Evolutionary conservation across 1,140 invertebrate genomes (phyloP).

Genomic region (Bicyclus anynana): DNA sequence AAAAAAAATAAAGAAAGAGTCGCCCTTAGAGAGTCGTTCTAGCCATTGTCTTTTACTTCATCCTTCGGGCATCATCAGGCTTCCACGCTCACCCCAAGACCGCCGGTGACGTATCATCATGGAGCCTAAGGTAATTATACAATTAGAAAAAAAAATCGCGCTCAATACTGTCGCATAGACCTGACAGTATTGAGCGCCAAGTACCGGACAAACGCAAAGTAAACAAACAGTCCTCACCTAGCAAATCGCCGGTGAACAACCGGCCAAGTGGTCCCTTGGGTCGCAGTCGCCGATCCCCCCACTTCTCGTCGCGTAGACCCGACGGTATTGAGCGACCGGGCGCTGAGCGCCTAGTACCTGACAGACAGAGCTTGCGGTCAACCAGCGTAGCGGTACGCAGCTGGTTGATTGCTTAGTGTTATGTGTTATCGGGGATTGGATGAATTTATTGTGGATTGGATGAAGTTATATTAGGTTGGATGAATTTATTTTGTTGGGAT

Average conservation of each 20-base stretch:
- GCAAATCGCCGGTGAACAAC: constrained; percentile 51
- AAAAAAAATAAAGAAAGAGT: too few species aligned
- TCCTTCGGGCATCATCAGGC: too few species aligned
- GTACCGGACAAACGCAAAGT: too few species aligned
- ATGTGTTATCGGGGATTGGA: not conserved
- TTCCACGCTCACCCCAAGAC: too few species aligned
- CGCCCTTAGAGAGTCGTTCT: too few species aligned
- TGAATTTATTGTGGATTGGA: constrained; percentile 5
- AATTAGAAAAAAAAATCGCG: too few species aligned
- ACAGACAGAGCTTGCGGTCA: constrained; percentile 50
- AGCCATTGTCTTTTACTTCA: too few species aligned
- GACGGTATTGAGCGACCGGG: constrained; percentile 64
- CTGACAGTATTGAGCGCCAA: too few species aligned
- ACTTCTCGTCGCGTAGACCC: constrained; percentile 55
- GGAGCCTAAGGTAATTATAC: too few species aligned
- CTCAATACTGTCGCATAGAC: too few species aligned
- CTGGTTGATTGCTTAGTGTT: constrained; percentile 23
- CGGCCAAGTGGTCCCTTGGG: constrained; percentile 40
- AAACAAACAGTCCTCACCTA: constrained; percentile 57
- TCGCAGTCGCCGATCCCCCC: constrained; percentile 65
- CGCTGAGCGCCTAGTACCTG: constrained; percentile 73
- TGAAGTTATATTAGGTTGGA: not conserved
- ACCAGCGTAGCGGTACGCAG: constrained; percentile 33
- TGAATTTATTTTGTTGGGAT: not conserved
- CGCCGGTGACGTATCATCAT: too few species aligned